Conservation (phyloP, 2,797 vertebrate genomes). For the Babyrousa celebensis region DNA sequence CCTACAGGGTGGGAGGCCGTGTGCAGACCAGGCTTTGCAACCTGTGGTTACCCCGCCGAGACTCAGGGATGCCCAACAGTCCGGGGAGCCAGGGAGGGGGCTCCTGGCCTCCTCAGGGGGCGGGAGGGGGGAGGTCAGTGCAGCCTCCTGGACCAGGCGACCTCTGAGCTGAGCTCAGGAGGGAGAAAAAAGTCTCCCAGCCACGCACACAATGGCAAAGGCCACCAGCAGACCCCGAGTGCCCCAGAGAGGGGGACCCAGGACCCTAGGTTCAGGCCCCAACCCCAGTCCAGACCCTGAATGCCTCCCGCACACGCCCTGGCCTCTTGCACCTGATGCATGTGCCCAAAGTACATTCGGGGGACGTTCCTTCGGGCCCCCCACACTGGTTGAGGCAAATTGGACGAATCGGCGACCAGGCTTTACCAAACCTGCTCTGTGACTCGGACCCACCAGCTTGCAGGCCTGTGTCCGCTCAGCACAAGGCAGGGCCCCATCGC, state of each 20-base stretch:
- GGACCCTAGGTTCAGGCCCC: neutral
- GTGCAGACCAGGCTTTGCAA: rapidly evolving
- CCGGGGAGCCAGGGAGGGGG: rapidly evolving
- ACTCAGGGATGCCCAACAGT: rapidly evolving
- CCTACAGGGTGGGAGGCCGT: neutral
- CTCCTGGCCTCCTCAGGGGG: neutral
- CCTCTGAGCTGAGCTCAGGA: neutral
- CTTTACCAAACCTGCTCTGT: neutral
- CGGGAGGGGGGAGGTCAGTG: rapidly evolving
- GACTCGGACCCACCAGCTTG: neutral
- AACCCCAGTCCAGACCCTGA: rapidly evolving
- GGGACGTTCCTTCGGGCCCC: neutral
- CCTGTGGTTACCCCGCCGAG: rapidly evolving
- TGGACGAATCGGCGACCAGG: rapidly evolving
- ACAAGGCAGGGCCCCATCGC: neutral
- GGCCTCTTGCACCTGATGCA: neutral
- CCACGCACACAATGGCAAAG: neutral
- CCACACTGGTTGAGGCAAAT: rapidly evolving
- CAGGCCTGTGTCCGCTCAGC: rapidly evolving
- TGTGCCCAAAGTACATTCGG: neutral
- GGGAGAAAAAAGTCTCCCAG: neutral
- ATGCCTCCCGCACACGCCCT: neutral
- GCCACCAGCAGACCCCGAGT: rapidly evolving
- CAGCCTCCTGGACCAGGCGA: neutral
- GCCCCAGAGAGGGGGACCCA: neutral